These are phyloP conservation scores for Lepidurus couesii DNA, from an alignment of 1,140 invertebrate species.

Conservation along the genomic window DNA sequence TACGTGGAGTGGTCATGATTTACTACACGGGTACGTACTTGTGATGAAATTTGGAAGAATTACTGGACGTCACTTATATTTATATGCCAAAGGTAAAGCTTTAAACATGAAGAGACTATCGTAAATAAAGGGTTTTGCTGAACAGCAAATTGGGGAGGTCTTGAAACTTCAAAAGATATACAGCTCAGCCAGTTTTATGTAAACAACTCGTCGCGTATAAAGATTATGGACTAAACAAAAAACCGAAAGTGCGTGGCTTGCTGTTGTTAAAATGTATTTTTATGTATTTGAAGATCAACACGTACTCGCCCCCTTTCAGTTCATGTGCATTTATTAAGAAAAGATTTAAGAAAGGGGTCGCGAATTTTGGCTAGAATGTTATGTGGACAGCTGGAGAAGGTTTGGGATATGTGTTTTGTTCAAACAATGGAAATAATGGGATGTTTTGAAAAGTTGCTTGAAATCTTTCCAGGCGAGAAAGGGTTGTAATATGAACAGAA, in stretches of 20 bases:
- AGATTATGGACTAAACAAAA: conserved; percentile 6
- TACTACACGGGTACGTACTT: neutral
- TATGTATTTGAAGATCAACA: neutral
- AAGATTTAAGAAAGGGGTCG: no score
- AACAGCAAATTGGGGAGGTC: conserved; percentile 18
- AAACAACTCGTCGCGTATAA: neutral
- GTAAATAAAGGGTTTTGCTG: conserved; percentile 8
- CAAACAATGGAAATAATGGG: neutral
- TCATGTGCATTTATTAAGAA: no score
- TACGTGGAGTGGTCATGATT: neutral
- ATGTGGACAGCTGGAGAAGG: no score
- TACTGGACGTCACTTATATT: conserved; percentile 8
- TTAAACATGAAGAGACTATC: neutral
- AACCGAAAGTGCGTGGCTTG: neutral
- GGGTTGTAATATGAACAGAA: neutral
- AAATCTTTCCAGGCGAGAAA: neutral
- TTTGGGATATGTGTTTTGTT: neutral
- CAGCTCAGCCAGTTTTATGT: neutral
- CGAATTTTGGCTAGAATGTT: no score
- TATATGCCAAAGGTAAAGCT: neutral
- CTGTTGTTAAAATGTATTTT: neutral
- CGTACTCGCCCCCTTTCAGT: neutral
- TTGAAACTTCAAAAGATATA: neutral
- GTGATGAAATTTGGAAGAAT: neutral
- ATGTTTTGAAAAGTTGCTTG: neutral